phyloP scores from a whole-genome alignment of 2,797 vertebrate genomes.

The Chrysocyon brachyurus region DNA sequence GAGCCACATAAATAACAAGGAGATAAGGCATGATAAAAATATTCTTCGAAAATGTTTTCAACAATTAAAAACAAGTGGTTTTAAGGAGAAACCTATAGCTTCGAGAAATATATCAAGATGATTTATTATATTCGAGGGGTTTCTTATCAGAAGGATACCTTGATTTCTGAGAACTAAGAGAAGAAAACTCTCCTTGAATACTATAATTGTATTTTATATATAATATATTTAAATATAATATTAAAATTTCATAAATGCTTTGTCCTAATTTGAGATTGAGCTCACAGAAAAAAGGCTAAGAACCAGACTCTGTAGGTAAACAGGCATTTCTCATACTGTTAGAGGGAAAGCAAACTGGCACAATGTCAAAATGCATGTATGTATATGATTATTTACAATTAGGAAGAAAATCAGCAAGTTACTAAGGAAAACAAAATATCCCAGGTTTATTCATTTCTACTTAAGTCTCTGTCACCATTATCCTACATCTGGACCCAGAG shows the following conservation, averaged over 20 bases:
- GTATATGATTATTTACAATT: background rate
- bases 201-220: background rate
- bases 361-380: background rate
- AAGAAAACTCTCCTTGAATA: background rate
- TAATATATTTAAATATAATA: background rate
- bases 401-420: background rate
- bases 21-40: background rate
- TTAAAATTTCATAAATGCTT: constrained; percentile 36
- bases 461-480: constrained; percentile 28
- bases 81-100: constrained; percentile 13
- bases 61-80: background rate
- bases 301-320: constrained; percentile 11
- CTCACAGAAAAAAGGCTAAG: constrained; percentile 43
- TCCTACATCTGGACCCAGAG: background rate
- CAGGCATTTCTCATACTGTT: background rate
- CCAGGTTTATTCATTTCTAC: background rate
- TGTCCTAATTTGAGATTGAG: constrained; percentile 21
- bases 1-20: background rate
- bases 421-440: constrained; percentile 61
- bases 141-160: constrained; percentile 25
- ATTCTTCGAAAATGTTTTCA: constrained; percentile 53
- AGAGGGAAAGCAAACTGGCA: background rate
- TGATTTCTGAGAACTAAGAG: constrained; percentile 25
- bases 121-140: background rate
- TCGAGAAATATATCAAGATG: constrained; percentile 31